Evolutionary conservation across 53 echinoderm and acorn worm species (phyloP).

Genomic region (Stichopus horrens): DNA sequence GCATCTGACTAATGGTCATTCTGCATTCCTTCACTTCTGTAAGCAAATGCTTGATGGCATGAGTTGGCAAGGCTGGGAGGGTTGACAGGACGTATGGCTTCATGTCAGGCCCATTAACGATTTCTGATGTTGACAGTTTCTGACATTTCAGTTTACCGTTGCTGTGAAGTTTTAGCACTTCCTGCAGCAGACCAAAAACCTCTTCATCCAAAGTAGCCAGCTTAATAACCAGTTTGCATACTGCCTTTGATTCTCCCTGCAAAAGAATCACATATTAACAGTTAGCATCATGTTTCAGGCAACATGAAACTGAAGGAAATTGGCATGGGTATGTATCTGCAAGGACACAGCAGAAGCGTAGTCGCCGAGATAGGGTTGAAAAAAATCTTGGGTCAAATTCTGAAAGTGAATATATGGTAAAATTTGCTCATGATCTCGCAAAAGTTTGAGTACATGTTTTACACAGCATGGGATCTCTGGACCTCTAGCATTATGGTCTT

Average conservation of each 20-base stretch:
- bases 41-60: background rate
- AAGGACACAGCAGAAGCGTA: too few relatives aligned
- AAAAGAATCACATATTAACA: background rate
- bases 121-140: background rate
- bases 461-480: too few relatives aligned
- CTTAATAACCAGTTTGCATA: background rate
- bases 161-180: background rate
- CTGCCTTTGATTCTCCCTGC: slow-evolving; percentile 1
- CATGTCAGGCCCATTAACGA: slow-evolving; percentile 12
- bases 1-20: background rate
- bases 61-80: background rate
- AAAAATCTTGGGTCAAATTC: too few relatives aligned
- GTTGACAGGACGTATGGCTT: slow-evolving; percentile 8
- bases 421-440: too few relatives aligned
- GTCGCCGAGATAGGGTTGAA: too few relatives aligned
- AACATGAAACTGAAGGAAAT: background rate
- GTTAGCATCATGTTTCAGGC: background rate
- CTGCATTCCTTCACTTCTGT: background rate
- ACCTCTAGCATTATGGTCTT: too few relatives aligned
- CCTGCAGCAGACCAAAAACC: background rate
- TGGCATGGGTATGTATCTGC: too few relatives aligned
- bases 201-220: background rate
- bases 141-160: slow-evolving; percentile 19
- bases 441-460: too few relatives aligned
- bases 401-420: too few relatives aligned